These are phyloP conservation scores for Molorchus minor DNA, from an alignment of 2,888 invertebrate species.

Conservation along the genomic window DNA sequence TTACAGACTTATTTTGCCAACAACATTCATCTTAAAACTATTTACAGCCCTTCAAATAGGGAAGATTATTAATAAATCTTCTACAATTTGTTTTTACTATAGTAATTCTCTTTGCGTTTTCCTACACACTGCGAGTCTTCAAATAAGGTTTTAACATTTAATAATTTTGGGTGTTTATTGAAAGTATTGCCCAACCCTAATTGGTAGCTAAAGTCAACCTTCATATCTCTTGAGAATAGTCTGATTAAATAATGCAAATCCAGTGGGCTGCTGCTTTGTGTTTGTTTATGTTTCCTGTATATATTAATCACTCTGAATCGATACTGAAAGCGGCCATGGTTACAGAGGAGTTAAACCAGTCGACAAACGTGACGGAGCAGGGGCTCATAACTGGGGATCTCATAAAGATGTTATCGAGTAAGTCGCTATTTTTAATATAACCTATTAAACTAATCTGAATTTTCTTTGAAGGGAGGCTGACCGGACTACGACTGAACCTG, in stretches of 20 bases:
- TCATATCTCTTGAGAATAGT: too few relatives aligned
- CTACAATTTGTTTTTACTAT: not conserved
- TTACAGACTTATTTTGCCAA: too few relatives aligned
- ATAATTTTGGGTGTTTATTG: too few relatives aligned
- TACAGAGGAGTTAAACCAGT: slow-evolving; percentile 87
- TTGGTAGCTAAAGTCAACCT: too few relatives aligned
- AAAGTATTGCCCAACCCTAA: too few relatives aligned
- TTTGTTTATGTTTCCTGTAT: slow-evolving; percentile 18
- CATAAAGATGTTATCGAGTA: slow-evolving; percentile 89
- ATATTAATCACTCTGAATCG: slow-evolving; percentile 42
- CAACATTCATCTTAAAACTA: too few relatives aligned
- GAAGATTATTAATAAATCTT: too few relatives aligned
- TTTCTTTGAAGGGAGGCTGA: slow-evolving; percentile 57
- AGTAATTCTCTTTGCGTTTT: too few relatives aligned
- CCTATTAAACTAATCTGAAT: not conserved
- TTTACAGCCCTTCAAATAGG: too few relatives aligned
- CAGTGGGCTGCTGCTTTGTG: slow-evolving; percentile 17
- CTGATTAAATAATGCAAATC: not conserved
- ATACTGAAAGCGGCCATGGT: slow-evolving; percentile 65
- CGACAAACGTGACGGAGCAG: slow-evolving; percentile 94
- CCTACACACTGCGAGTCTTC: too few relatives aligned
- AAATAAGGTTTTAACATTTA: too few relatives aligned
- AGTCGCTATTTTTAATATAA: slow-evolving; percentile 52
- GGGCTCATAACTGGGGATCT: slow-evolving; percentile 96
- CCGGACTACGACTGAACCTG: slow-evolving; percentile 52